These are phyloP conservation scores for Campylomormyrus tamandua DNA, from an alignment of 2,113 vertebrate species.

Conservation along the genomic window DNA sequence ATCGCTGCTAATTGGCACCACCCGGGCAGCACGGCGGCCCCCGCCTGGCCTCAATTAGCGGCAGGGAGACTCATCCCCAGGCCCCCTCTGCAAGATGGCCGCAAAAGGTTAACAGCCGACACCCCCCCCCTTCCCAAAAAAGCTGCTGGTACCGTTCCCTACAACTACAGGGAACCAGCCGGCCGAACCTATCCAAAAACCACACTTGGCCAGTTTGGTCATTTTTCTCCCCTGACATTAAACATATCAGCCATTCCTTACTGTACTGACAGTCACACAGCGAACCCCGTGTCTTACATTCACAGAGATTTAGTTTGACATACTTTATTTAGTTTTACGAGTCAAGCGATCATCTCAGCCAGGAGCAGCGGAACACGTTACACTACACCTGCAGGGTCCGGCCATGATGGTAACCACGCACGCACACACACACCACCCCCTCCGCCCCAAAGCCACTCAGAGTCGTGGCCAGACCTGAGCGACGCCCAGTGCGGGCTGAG, in stretches of 20 bases:
- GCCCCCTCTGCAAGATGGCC: slow-evolving; percentile 40
- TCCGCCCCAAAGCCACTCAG: background rate
- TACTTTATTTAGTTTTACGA: background rate
- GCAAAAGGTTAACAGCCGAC: background rate
- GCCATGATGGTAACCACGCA: background rate
- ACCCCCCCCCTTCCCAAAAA: background rate
- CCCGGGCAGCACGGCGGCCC: background rate
- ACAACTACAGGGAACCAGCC: background rate
- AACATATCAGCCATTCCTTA: background rate
- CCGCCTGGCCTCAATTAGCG: slow-evolving; percentile 48
- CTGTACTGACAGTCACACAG: background rate
- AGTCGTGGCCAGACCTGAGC: slow-evolving; percentile 46
- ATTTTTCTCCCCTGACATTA: background rate
- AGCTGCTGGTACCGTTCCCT: background rate
- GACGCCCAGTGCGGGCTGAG: slow-evolving; percentile 52
- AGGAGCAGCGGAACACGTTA: background rate
- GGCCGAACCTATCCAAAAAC: background rate
- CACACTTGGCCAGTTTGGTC: background rate
- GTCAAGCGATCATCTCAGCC: background rate
- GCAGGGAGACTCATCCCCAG: slow-evolving; percentile 61
- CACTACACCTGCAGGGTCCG: background rate
- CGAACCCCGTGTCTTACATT: background rate
- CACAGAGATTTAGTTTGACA: background rate
- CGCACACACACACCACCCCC: background rate
- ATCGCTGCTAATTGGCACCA: slow-evolving; percentile 17